A percentile compares a stretch with the other conserved stretches of the same genome.
These are phyloP conservation scores for Eudasyphora cyanicolor DNA, from an alignment of 2,888 invertebrate genomes.

Conservation along the genomic window DNA sequence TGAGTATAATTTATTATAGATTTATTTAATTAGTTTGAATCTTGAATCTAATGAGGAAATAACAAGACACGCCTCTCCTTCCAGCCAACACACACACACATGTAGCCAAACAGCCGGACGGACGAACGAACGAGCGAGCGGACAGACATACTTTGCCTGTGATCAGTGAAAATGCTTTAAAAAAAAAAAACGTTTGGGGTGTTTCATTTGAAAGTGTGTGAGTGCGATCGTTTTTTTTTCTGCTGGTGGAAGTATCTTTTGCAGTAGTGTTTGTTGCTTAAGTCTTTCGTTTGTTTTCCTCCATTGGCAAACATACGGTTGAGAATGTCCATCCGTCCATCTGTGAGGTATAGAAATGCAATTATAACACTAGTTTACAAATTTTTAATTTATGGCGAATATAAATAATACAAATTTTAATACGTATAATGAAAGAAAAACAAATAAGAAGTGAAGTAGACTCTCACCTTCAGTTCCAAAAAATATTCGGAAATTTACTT, in stretches of 20 bases:
- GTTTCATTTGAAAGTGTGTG: conserved; percentile 54
- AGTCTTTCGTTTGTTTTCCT: conserved; percentile 56
- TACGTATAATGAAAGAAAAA: no score
- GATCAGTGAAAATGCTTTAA: not conserved
- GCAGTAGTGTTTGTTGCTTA: conserved; percentile 43
- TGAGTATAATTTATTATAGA: conserved; percentile 66
- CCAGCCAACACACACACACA: conserved; percentile 40
- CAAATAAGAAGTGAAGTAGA: no score
- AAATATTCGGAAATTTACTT: no score
- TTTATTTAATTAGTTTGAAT: conserved; percentile 69
- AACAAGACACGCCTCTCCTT: conserved; percentile 57
- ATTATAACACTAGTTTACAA: no score
- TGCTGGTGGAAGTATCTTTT: not conserved
- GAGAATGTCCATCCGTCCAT: not conserved
- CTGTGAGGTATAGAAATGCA: not conserved
- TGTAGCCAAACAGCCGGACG: conserved; percentile 33
- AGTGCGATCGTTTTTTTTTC: conserved; percentile 1
- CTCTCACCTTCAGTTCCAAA: no score
- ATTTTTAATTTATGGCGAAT: no score
- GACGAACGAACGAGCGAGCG: not conserved
- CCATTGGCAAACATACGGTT: not conserved
- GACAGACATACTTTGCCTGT: not conserved
- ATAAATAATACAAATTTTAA: no score
- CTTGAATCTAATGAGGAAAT: conserved; percentile 60
- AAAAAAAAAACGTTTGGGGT: conserved; percentile 32